Conservation (phyloP, 2,888 invertebrate genomes). For the Dione juno region DNA sequence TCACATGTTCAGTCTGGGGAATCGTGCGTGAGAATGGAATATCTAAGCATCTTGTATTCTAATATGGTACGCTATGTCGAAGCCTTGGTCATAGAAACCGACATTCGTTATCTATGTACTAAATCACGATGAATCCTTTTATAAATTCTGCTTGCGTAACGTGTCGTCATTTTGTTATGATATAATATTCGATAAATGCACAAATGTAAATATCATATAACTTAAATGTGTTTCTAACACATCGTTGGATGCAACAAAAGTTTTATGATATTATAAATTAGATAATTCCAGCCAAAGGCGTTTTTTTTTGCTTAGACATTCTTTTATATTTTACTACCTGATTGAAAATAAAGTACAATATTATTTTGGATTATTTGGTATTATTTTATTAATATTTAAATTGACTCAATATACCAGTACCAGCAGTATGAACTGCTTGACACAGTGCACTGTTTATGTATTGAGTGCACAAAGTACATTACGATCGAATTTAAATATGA, state of each 20-base stretch:
- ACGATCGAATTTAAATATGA: no score
- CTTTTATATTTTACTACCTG: background rate
- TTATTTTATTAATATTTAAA: no score
- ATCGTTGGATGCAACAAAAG: constrained; percentile 14
- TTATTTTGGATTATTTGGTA: no score
- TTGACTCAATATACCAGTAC: no score
- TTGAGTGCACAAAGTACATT: no score
- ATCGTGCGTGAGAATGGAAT: constrained; percentile 59
- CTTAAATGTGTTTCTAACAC: constrained; percentile 29
- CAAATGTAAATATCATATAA: constrained; percentile 30
- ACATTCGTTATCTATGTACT: constrained; percentile 50
- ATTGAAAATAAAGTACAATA: no score
- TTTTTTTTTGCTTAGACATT: background rate
- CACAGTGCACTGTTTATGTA: no score
- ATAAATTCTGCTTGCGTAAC: constrained; percentile 45
- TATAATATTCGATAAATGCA: constrained; percentile 41
- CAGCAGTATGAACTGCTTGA: no score
- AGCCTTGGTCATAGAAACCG: constrained; percentile 49
- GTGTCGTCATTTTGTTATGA: constrained; percentile 37
- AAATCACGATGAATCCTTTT: constrained; percentile 46
- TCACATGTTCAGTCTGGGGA: constrained; percentile 51
- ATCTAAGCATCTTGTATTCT: constrained; percentile 61
- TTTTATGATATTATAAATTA: constrained; percentile 19
- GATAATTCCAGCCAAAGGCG: background rate
- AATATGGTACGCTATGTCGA: constrained; percentile 53